These are phyloP conservation scores for Ochlodes sylvanus DNA, from an alignment of 2,888 invertebrate species.

Conservation along the genomic window DNA sequence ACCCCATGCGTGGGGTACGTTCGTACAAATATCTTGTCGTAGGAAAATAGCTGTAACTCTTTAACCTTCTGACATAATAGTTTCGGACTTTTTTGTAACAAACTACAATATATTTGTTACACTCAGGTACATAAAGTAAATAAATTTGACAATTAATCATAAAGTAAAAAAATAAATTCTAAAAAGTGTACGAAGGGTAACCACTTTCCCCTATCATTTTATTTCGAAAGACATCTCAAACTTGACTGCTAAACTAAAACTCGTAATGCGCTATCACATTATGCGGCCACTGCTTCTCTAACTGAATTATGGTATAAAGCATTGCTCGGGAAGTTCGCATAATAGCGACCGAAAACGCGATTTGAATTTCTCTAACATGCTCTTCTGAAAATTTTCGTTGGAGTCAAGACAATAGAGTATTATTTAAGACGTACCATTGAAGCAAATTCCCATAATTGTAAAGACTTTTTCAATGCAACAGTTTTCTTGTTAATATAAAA, in stretches of 20 bases:
- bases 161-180: too few species aligned
- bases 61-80: too few species aligned
- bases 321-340: conserved; percentile 51
- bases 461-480: not conserved
- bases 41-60: too few species aligned
- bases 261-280: conserved; percentile 35
- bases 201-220: too few species aligned
- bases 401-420: conserved; percentile 28
- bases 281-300: conserved; percentile 20
- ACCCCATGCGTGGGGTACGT: too few species aligned
- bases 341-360: conserved; percentile 57
- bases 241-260: conserved; percentile 2
- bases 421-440: conserved; percentile 20
- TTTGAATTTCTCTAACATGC: conserved; percentile 60
- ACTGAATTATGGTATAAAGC: conserved; percentile 43
- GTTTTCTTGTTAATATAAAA: too few species aligned
- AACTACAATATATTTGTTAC: too few species aligned
- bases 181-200: too few species aligned
- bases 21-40: too few species aligned
- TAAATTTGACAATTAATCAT: too few species aligned
- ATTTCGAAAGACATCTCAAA: conserved; percentile 28
- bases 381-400: conserved; percentile 39
- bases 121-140: too few species aligned
- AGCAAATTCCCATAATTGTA: conserved; percentile 22
- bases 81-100: too few species aligned